A percentile compares a stretch with the other conserved stretches of the same genome.
phyloP scores from a whole-genome alignment of 2,797 vertebrate species.

The Hyperoplus immaculatus region DNA sequence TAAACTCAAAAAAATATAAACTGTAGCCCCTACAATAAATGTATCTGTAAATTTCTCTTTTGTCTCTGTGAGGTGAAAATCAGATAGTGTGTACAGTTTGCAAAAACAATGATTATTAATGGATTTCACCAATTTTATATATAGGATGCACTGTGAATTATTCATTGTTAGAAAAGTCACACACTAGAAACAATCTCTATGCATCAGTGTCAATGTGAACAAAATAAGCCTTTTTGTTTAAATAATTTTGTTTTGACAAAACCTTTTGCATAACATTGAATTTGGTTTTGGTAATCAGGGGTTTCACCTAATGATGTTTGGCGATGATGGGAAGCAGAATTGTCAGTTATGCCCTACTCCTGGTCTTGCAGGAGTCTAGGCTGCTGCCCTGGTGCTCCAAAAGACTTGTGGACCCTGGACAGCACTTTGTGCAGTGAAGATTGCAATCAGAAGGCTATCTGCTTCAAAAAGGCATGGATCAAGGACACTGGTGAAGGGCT shows the following conservation, averaged over 20 bases:
- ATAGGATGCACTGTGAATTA: too few species aligned
- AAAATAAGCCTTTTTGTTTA: not conserved
- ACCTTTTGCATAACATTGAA: not conserved
- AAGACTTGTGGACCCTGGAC: conserved; percentile 72
- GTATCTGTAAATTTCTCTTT: not conserved
- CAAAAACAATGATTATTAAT: too few species aligned
- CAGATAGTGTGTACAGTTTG: too few species aligned
- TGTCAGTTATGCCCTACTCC: conserved; percentile 8
- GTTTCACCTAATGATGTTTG: conserved; percentile 20
- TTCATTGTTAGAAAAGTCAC: too few species aligned
- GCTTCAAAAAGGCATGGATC: conserved; percentile 64
- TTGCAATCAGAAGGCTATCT: conserved; percentile 72
- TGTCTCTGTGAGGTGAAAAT: not conserved
- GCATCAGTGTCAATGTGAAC: not conserved
- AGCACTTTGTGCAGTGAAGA: conserved; percentile 70
- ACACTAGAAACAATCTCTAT: not conserved
- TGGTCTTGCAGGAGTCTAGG: conserved; percentile 19
- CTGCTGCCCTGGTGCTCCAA: conserved; percentile 40
- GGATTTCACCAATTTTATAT: too few species aligned
- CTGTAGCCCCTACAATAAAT: too few species aligned
- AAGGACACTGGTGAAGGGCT: conserved; percentile 60
- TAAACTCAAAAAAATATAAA: not conserved
- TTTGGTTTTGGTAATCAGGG: conserved; percentile 9
- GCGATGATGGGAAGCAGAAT: conserved; percentile 22
- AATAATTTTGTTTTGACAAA: conserved; percentile 1